Percentiles rank a stretch among this genome's conserved stretches.
These are phyloP conservation scores for Heliconius congener DNA, from an alignment of 1,140 invertebrate species.

Conservation along the genomic window DNA sequence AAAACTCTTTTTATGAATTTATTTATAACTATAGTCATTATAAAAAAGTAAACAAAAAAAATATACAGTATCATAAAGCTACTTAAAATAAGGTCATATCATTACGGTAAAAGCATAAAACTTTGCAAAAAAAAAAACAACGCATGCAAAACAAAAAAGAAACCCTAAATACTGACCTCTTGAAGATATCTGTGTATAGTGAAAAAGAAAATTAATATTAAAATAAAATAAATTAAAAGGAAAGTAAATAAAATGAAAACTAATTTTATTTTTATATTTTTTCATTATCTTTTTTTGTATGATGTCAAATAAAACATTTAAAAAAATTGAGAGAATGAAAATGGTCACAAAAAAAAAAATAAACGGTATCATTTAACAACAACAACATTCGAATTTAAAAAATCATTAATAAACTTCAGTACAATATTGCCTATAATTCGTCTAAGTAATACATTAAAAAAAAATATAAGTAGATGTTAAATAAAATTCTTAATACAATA, in stretches of 20 bases:
- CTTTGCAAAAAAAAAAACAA: background rate
- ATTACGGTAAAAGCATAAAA: background rate
- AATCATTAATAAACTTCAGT: too few species aligned
- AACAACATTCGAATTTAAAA: too few species aligned
- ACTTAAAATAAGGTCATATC: background rate
- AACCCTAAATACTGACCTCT: slow-evolving; percentile 57
- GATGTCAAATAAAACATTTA: background rate
- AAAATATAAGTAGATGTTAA: too few species aligned
- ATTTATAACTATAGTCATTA: too few species aligned
- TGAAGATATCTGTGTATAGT: slow-evolving; percentile 43
- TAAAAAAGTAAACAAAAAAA: too few species aligned
- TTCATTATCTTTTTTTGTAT: background rate
- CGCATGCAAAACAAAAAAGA: slow-evolving; percentile 33
- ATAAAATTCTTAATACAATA: too few species aligned
- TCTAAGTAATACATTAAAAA: too few species aligned
- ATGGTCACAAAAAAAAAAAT: too few species aligned
- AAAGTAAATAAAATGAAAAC: background rate
- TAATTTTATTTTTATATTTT: background rate
- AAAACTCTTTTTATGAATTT: too few species aligned
- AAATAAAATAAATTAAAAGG: background rate
- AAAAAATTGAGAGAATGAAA: background rate
- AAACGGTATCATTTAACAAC: too few species aligned
- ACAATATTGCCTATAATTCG: too few species aligned
- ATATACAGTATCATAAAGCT: background rate
- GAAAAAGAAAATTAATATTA: background rate